These are phyloP conservation scores for Pandemis heparana DNA, from an alignment of 2,888 invertebrate species.

Conservation along the genomic window DNA sequence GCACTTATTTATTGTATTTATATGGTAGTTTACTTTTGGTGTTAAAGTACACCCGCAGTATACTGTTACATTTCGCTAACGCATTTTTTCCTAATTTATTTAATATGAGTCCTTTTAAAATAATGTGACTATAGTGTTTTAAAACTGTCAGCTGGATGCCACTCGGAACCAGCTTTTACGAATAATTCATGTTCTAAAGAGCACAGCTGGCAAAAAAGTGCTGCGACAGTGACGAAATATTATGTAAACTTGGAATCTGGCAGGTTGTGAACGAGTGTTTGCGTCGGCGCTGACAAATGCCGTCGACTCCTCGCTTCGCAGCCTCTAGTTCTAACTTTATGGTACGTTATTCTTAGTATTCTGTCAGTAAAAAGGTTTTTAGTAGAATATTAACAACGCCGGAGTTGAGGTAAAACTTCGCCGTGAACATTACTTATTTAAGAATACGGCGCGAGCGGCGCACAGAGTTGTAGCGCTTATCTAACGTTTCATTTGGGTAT, in stretches of 20 bases:
- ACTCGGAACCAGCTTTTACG: conserved; percentile 4
- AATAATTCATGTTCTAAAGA: conserved; percentile 40
- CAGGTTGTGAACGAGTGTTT: conserved; percentile 16
- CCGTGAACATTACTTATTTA: conserved; percentile 38
- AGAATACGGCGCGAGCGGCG: conserved; percentile 15
- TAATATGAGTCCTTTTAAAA: not conserved
- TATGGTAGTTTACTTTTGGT: too few species aligned
- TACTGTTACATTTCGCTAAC: not conserved
- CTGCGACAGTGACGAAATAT: conserved; percentile 37
- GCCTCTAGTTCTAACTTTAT: not conserved
- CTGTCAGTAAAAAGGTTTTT: conserved; percentile 28
- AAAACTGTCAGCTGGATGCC: not conserved
- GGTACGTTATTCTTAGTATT: conserved; percentile 21
- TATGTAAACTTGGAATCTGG: conserved; percentile 36
- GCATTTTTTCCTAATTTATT: not conserved
- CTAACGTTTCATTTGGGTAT: conserved; percentile 15
- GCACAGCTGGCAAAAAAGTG: conserved; percentile 48
- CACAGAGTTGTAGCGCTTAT: conserved; percentile 3
- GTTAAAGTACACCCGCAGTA: not conserved
- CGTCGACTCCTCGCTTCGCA: conserved; percentile 19
- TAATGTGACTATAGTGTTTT: conserved; percentile 2
- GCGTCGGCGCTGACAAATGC: conserved; percentile 24
- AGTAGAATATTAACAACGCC: conserved; percentile 33
- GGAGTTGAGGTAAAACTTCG: conserved; percentile 38
- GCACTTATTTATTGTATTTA: too few species aligned